Percentiles rank a stretch among this genome's conserved stretches.
These are phyloP conservation scores for Catharus ustulatus DNA, from an alignment of 2,797 vertebrate genomes.

Conservation along the genomic window DNA sequence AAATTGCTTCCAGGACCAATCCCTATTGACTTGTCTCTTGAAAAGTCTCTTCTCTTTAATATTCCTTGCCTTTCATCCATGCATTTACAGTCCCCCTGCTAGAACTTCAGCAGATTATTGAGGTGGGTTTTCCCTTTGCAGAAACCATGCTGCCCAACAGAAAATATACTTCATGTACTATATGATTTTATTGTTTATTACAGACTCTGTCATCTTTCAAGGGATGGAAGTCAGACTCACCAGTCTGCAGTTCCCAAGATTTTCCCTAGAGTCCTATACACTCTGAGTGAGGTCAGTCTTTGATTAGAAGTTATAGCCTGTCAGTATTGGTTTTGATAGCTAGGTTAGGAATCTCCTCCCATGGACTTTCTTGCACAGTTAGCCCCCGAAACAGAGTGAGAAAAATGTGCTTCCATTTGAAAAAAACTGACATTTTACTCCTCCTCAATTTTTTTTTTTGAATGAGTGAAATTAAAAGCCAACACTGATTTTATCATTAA, in stretches of 20 bases:
- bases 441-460: background rate
- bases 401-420: background rate
- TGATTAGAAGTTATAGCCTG: constrained; percentile 31
- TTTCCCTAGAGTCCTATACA: background rate
- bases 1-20: background rate
- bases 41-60: background rate
- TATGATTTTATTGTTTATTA: constrained; percentile 31
- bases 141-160: background rate
- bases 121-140: background rate
- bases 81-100: background rate
- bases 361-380: background rate
- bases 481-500: background rate
- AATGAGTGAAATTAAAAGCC: background rate
- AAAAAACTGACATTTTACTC: background rate
- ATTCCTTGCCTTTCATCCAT: background rate
- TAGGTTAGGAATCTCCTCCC: background rate
- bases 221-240: background rate
- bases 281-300: background rate
- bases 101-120: background rate
- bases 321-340: constrained; percentile 16
- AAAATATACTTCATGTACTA: background rate
- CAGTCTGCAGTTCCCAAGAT: background rate
- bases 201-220: background rate
- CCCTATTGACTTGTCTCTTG: background rate
- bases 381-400: background rate